Percentiles rank a stretch among this genome's conserved stretches.
Evolutionary conservation across 2,113 vertebrate genomes (phyloP).

Genomic region (Urocynchramus pylzowi): DNA sequence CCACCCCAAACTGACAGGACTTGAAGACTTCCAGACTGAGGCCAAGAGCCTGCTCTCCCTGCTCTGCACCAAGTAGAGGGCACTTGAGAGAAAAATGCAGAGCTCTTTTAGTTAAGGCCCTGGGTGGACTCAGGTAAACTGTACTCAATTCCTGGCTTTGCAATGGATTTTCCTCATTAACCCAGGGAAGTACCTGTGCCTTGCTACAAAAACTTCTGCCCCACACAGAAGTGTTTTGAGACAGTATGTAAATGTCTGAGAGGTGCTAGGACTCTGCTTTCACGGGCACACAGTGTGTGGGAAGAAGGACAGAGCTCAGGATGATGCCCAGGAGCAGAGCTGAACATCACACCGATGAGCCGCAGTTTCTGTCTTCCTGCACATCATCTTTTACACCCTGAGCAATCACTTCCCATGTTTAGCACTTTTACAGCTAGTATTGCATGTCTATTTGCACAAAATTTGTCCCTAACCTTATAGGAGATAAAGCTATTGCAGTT

Average conservation of each 20-base stretch:
- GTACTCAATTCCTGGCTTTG: background rate
- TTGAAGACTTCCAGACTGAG: background rate
- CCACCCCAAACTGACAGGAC: background rate
- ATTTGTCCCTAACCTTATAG: background rate
- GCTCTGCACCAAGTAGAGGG: background rate
- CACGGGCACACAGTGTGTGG: background rate
- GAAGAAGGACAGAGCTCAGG: background rate
- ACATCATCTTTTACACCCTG: background rate
- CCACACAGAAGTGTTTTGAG: background rate
- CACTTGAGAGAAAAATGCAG: background rate
- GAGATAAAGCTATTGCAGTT: background rate
- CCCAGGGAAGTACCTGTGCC: background rate
- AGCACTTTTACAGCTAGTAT: background rate
- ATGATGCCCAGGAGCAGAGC: background rate
- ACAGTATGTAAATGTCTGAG: background rate
- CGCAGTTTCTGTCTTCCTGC: background rate
- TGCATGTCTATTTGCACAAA: background rate
- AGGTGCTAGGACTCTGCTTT: background rate
- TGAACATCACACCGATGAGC: background rate
- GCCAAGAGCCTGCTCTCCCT: background rate
- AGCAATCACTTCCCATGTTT: background rate
- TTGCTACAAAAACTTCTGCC: background rate
- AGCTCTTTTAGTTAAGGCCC: background rate
- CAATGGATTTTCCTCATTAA: background rate
- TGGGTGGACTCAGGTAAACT: background rate